Percentiles rank a stretch among this genome's conserved stretches.
Evolutionary conservation across 2,113 vertebrate genomes (phyloP).

Genomic region (Calyptommatus sinebrachiatus): DNA sequence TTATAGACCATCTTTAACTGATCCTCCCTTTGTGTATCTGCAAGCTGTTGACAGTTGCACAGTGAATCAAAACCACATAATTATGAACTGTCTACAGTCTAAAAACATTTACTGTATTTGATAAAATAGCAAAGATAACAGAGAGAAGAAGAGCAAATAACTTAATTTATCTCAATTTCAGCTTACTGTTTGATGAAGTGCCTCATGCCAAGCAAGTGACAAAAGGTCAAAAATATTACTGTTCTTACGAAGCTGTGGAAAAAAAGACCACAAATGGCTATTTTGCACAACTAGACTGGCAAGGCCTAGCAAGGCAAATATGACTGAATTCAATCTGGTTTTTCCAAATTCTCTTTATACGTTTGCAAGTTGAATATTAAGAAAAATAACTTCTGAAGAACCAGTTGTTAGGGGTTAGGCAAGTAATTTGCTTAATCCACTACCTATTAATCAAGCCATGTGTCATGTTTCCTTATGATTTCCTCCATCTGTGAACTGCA

Average conservation of each 20-base stretch:
- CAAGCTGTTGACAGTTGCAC: background rate
- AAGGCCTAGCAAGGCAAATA: background rate
- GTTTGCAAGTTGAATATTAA: background rate
- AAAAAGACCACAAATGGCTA: background rate
- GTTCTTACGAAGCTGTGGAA: conserved; percentile 6
- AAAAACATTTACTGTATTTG: background rate
- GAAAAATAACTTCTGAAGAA: background rate
- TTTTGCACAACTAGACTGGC: background rate
- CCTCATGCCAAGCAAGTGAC: conserved; percentile 30
- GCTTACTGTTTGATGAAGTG: conserved; percentile 52
- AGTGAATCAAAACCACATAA: background rate
- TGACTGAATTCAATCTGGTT: background rate
- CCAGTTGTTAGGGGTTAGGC: background rate
- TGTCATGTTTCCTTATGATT: background rate
- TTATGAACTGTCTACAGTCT: background rate
- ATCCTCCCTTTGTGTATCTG: background rate
- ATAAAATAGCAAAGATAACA: background rate
- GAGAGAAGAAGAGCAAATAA: conserved; percentile 29
- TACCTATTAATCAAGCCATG: background rate
- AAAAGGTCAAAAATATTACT: conserved; percentile 14
- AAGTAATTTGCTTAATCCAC: background rate
- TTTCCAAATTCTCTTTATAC: background rate
- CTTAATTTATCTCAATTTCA: conserved; percentile 51
- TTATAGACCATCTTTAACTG: background rate
- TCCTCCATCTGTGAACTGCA: background rate